phyloP scores from a whole-genome alignment of 2,797 vertebrate genomes.

The Stomatorhinus walkeri region DNA sequence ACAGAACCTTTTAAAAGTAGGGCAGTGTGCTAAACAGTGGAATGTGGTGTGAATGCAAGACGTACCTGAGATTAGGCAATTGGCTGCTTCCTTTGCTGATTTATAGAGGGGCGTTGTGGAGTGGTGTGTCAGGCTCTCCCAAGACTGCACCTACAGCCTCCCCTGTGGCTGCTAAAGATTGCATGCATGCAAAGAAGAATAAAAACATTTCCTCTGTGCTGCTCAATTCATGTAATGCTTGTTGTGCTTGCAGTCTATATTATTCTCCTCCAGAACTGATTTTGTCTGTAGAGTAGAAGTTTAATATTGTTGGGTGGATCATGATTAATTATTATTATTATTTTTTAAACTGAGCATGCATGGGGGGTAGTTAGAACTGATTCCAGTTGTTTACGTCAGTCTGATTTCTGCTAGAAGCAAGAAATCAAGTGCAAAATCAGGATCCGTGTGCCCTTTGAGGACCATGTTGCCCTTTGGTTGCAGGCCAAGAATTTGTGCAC shows the following conservation, averaged over 20 bases:
- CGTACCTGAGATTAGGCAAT: neutral
- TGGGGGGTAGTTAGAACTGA: neutral
- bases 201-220: neutral
- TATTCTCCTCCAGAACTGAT: neutral
- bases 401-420: neutral
- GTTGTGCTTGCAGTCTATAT: neutral
- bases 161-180: neutral
- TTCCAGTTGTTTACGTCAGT: neutral
- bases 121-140: neutral
- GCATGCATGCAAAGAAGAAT: neutral
- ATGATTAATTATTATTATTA: neutral
- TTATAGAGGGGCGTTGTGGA: neutral
- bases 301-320: neutral
- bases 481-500: slow-evolving; percentile 57
- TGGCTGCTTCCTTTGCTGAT: neutral
- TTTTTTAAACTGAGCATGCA: neutral
- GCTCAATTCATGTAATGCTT: neutral
- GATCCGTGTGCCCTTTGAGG: neutral
- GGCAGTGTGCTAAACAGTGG: neutral
- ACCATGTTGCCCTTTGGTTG: neutral
- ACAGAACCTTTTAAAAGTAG: neutral
- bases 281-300: neutral
- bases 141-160: neutral
- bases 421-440: neutral
- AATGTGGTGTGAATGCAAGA: neutral